phyloP scores from a whole-genome alignment of 1,140 invertebrate genomes.

The Aphaenogaster floridana region DNA sequence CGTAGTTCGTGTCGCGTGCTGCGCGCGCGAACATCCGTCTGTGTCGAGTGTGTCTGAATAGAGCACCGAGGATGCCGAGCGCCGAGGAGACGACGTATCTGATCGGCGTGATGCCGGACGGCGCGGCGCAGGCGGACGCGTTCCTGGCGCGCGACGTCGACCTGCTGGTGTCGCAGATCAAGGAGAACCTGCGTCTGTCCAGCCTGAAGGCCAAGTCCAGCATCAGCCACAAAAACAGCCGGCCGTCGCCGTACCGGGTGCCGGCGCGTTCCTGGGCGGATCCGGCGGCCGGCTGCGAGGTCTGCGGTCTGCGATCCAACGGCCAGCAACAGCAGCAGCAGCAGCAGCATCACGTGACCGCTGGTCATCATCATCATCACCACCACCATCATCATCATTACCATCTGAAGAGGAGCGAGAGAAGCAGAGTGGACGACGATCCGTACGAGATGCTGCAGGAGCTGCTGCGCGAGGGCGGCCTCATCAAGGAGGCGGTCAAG shows the following conservation, averaged over 20 bases:
- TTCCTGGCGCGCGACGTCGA: slow-evolving; percentile 89
- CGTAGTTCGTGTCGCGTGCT: slow-evolving; percentile 28
- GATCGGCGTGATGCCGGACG: slow-evolving; percentile 84
- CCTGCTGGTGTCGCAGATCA: slow-evolving; percentile 90
- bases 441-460: slow-evolving; percentile 90
- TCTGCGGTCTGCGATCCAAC: slow-evolving; percentile 79
- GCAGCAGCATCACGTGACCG: slow-evolving; percentile 20
- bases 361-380: slow-evolving; percentile 57
- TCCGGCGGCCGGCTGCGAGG: slow-evolving; percentile 81
- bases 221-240: slow-evolving; percentile 81
- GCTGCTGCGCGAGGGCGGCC: slow-evolving; percentile 89
- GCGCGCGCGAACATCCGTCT: slow-evolving; percentile 28
- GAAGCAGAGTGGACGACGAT: slow-evolving; percentile 86
- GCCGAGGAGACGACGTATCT: slow-evolving; percentile 85
- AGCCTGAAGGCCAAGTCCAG: slow-evolving; percentile 84
- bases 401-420: slow-evolving; percentile 79
- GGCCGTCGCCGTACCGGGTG: slow-evolving; percentile 89
- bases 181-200: slow-evolving; percentile 90
- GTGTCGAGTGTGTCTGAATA: slow-evolving; percentile 25
- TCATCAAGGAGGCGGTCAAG: slow-evolving; percentile 91
- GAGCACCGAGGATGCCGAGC: slow-evolving; percentile 81
- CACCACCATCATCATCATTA: slow-evolving; percentile 64
- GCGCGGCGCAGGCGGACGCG: slow-evolving; percentile 81
- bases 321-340: slow-evolving; percentile 50
- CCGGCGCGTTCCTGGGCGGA: slow-evolving; percentile 87